Percentiles rank a stretch among this genome's conserved stretches.
Conservation (phyloP, 2,888 invertebrate species). For the Agonopterix subpropinquella region DNA sequence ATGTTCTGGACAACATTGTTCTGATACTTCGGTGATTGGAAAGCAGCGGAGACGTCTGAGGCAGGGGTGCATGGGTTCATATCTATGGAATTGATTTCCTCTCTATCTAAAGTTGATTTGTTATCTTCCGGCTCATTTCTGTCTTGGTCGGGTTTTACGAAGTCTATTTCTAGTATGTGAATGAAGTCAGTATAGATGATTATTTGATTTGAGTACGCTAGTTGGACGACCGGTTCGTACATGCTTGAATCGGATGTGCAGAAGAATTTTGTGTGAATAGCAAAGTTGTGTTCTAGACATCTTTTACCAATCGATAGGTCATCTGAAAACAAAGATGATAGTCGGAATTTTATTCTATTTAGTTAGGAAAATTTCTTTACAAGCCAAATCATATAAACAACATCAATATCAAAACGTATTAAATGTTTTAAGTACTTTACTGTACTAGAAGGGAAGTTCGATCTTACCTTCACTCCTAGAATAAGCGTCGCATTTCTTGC, state of each 20-base stretch:
- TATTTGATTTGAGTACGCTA: constrained; percentile 83
- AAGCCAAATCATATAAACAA: not conserved
- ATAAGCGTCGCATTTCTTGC: constrained; percentile 75
- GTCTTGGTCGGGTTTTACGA: constrained; percentile 60
- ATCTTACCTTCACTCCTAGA: constrained; percentile 61
- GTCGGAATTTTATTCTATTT: too few species aligned
- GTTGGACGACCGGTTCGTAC: constrained; percentile 81
- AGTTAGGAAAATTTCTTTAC: too few species aligned
- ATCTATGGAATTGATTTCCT: constrained; percentile 49
- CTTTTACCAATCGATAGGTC: constrained; percentile 78
- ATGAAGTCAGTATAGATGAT: constrained; percentile 91
- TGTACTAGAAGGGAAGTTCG: too few species aligned
- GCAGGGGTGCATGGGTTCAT: constrained; percentile 53
- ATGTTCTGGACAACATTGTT: constrained; percentile 77
- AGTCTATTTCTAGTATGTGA: constrained; percentile 83
- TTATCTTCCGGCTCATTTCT: constrained; percentile 46
- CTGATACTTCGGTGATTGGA: constrained; percentile 69
- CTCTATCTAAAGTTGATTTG: constrained; percentile 50
- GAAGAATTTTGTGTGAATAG: constrained; percentile 94
- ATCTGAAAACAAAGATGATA: constrained; percentile 14
- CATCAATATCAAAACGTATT: constrained; percentile 7
- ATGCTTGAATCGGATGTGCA: constrained; percentile 90
- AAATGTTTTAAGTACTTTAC: too few species aligned
- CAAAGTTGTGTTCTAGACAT: constrained; percentile 92
- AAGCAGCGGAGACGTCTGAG: constrained; percentile 56